These are phyloP conservation scores for Montipora capricornis DNA, from an alignment of 64 coral and sea anemone species.

Conservation along the genomic window DNA sequence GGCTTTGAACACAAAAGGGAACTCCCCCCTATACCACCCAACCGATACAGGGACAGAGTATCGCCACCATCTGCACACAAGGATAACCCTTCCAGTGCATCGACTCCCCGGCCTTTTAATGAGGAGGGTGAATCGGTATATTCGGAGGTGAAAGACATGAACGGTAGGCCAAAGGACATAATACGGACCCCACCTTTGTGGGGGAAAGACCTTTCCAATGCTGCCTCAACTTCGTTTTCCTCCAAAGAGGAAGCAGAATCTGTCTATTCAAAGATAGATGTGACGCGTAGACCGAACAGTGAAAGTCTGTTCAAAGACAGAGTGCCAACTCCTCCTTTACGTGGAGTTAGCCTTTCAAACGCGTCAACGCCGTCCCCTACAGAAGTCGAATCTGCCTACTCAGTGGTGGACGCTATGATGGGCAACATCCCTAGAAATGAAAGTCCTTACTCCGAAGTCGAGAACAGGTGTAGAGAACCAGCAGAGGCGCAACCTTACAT, in stretches of 20 bases:
- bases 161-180: neutral
- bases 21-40: neutral
- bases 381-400: neutral
- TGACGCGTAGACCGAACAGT: neutral
- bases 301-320: neutral
- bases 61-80: neutral
- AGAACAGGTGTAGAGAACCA: neutral
- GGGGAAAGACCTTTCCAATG: neutral
- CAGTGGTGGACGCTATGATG: neutral
- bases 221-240: neutral
- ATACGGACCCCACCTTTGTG: neutral
- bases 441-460: conserved; percentile 33
- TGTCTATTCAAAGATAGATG: neutral
- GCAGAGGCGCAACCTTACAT: neutral
- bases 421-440: neutral
- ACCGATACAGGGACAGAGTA: neutral
- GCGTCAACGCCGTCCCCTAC: neutral
- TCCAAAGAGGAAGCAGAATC: neutral
- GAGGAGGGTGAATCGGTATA: neutral
- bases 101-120: neutral
- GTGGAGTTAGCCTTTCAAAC: neutral
- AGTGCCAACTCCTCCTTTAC: neutral
- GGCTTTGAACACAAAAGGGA: conserved; percentile 1
- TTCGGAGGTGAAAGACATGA: neutral
- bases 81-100: neutral